Base-by-base conservation (phyloP, 2,888 invertebrate species). In the Copidosoma aretas region DNA sequence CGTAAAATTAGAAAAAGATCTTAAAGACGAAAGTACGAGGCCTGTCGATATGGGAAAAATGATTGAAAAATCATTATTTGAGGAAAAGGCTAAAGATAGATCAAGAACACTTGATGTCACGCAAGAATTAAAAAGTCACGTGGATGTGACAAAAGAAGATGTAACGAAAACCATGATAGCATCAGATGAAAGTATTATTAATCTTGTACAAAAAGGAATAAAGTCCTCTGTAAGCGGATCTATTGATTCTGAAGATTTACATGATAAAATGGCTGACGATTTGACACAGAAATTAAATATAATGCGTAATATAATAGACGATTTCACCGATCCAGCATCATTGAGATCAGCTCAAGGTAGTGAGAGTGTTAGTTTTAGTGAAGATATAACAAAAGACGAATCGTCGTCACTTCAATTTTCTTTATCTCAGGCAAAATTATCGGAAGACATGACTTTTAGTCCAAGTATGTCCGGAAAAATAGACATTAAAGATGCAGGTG, bases 401-500 rank as follows among this genome's bases (percentile, higher is more conserved):
- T 81, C 79, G 0, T 81, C 79, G 10, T 81, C 80, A 17, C 71
- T 73, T 4, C 73, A 74, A n/a, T 69, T 78, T 2, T 80, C 81
- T 1, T 79, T 78, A 0, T 77, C 76, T 1, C 78, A 77, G 15
- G 75, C 71, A 0, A 78, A 74, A 68, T 41, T 77, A 0, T 71
- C 75, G 4, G 74, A 77, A 64, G 82, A 83, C 51, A 78, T 80
- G 10, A 80, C 81, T 5, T 75, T 80, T 70, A 82, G 82, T 66
- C 80, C 82, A 0, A 82, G 81, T 63, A 79, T 81, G 46, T 82
- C 82, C 1, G 82, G 82, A 39, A 80, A 82, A 41, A 67, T 81
- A 10, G 82, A 81, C 22, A 69, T 81, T 4, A 81, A 81, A 64
- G 79, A 79, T 25, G 63, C 65, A 22, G 19, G 39, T 17, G 60